phyloP scores from a whole-genome alignment of 2,888 invertebrate species.

The Epinotia bilunana region DNA sequence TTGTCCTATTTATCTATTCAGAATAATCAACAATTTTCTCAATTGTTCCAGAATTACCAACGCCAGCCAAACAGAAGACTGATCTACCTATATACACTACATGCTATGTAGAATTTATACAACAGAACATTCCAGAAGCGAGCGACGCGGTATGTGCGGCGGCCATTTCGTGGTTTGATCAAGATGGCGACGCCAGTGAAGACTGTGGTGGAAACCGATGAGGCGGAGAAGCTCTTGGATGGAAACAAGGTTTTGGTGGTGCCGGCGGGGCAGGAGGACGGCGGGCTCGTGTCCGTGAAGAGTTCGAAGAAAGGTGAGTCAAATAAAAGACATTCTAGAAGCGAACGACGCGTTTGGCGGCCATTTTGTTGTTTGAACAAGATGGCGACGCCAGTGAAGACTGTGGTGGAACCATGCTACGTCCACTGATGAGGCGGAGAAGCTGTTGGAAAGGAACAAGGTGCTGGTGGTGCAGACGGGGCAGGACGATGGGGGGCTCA shows the following conservation, averaged over 20 bases:
- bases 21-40: neutral
- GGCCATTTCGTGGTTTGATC: conserved; percentile 58
- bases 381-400: too few species aligned
- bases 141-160: conserved; percentile 46
- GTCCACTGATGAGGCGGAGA: too few species aligned
- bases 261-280: conserved; percentile 56
- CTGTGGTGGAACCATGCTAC: too few species aligned
- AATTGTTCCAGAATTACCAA: conserved; percentile 56
- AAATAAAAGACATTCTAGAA: neutral
- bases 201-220: conserved; percentile 63
- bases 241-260: conserved; percentile 61
- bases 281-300: conserved; percentile 62
- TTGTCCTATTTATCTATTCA: too few species aligned
- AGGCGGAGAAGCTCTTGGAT: conserved; percentile 71
- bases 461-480: conserved; percentile 59
- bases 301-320: conserved; percentile 77
- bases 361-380: too few species aligned
- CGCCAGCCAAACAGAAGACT: conserved; percentile 65
- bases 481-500: conserved; percentile 56
- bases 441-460: conserved; percentile 49
- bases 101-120: conserved; percentile 54
- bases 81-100: conserved; percentile 51
- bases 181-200: conserved; percentile 68
- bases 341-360: too few species aligned
- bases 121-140: conserved; percentile 43